Percentiles rank a stretch among this genome's conserved stretches.
Conservation (phyloP, 2,888 invertebrate species). For the Andrena haemorrhoa region DNA sequence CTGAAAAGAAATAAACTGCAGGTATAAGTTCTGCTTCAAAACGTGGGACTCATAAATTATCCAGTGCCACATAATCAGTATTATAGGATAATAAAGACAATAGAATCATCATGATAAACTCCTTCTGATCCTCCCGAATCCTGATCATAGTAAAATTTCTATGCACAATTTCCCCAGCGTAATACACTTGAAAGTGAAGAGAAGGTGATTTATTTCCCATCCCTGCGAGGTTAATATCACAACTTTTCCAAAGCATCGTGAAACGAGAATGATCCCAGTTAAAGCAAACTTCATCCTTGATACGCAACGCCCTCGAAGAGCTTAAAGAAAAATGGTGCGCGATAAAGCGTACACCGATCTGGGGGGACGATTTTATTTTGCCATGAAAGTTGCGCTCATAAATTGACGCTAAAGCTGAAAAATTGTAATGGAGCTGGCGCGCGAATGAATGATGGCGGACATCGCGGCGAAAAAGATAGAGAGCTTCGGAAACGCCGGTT, state of each 20-base stretch:
- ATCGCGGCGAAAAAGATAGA: conserved; percentile 38
- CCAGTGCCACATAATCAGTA: too few relatives aligned
- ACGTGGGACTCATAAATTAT: too few relatives aligned
- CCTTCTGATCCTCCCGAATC: too few relatives aligned
- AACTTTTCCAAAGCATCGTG: not conserved
- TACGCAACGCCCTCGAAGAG: not conserved
- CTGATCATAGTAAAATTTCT: too few relatives aligned
- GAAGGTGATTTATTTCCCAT: too few relatives aligned
- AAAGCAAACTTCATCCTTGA: not conserved
- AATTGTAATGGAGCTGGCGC: conserved; percentile 44
- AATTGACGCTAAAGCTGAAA: conserved; percentile 54
- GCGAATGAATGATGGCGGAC: conserved; percentile 51
- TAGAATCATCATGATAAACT: too few relatives aligned
- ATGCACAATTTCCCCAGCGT: too few relatives aligned
- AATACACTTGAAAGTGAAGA: too few relatives aligned
- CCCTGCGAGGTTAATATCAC: not conserved
- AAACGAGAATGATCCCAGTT: not conserved
- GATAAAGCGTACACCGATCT: not conserved
- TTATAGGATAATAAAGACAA: too few relatives aligned
- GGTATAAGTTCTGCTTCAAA: too few relatives aligned
- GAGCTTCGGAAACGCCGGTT: conserved; percentile 34
- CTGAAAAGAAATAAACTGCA: too few relatives aligned
- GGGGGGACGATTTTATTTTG: conserved; percentile 17
- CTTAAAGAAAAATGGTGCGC: conserved; percentile 13
- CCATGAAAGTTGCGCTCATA: conserved; percentile 15